These are phyloP conservation scores for Andricus curvator DNA, from an alignment of 2,888 invertebrate genomes.

Conservation along the genomic window DNA sequence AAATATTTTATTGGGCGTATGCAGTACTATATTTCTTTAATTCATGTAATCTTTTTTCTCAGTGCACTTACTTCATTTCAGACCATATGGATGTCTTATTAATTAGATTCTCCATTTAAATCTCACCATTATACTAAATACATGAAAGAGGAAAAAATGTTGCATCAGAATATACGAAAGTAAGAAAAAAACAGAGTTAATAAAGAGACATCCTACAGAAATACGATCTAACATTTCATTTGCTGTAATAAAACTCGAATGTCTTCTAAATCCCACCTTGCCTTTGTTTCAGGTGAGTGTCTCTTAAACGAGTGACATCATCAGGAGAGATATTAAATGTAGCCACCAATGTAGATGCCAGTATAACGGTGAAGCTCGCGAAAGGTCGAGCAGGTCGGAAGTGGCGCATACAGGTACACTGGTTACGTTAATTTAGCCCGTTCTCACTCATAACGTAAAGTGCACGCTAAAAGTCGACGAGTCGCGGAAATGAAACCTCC, in stretches of 20 bases:
- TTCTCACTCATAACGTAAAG: constrained; percentile 12
- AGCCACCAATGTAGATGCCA: background rate
- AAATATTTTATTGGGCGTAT: too few species aligned
- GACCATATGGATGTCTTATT: too few species aligned
- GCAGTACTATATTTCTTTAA: too few species aligned
- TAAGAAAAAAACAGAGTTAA: too few species aligned
- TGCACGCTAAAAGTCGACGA: constrained; percentile 17
- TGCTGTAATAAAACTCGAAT: background rate
- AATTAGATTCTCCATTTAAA: too few species aligned
- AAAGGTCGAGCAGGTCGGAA: constrained; percentile 8
- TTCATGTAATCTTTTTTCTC: too few species aligned
- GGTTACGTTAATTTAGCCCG: constrained; percentile 14
- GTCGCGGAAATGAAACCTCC: constrained; percentile 35
- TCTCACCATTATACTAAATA: too few species aligned
- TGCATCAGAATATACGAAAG: too few species aligned
- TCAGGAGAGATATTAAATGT: constrained; percentile 3
- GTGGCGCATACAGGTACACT: background rate
- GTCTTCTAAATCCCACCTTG: constrained; percentile 9
- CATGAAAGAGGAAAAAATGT: too few species aligned
- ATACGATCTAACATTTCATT: background rate
- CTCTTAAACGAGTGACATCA: background rate
- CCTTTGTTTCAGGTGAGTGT: constrained; percentile 51
- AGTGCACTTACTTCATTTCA: too few species aligned
- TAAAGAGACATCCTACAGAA: background rate
- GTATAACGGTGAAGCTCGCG: background rate